Evolutionary conservation across 2,113 vertebrate species (phyloP).

Genomic region (Calidris pugnax): DNA sequence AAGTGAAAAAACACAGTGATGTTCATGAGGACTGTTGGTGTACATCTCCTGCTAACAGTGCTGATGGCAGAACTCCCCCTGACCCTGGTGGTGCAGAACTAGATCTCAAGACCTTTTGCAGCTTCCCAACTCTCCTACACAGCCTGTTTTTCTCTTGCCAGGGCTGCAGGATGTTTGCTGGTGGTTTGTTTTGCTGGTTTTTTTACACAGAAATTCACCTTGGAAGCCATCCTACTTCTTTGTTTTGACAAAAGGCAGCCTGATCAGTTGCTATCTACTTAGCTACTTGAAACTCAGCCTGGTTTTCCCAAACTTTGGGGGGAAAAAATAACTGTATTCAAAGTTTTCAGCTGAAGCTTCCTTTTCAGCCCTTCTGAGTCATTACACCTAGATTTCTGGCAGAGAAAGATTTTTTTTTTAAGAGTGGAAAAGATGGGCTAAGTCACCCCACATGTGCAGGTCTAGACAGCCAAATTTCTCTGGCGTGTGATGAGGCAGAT

Average conservation of each 20-base stretch:
- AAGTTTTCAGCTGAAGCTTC: background rate
- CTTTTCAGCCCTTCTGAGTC: constrained; percentile 16
- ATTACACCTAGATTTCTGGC: background rate
- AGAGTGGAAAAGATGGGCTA: background rate
- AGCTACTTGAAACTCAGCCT: constrained; percentile 4
- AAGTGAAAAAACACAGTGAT: background rate
- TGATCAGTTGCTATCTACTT: background rate
- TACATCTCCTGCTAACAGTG: background rate
- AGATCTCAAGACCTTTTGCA: background rate
- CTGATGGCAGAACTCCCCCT: background rate
- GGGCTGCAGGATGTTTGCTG: background rate
- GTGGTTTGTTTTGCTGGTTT: too few relatives aligned
- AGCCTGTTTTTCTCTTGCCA: background rate
- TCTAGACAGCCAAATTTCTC: background rate
- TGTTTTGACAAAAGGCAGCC: constrained; percentile 14
- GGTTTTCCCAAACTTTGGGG: background rate
- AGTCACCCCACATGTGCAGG: background rate
- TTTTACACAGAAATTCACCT: background rate
- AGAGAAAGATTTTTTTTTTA: background rate
- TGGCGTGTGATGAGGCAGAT: background rate
- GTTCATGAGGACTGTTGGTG: background rate
- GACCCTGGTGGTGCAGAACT: background rate
- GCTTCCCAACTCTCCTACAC: background rate
- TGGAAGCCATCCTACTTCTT: constrained; percentile 36
- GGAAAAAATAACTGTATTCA: background rate